Percentiles rank a stretch among this genome's conserved stretches.
phyloP scores from a whole-genome alignment of 2,797 vertebrate genomes.

The Acanthurus leucopareius region DNA sequence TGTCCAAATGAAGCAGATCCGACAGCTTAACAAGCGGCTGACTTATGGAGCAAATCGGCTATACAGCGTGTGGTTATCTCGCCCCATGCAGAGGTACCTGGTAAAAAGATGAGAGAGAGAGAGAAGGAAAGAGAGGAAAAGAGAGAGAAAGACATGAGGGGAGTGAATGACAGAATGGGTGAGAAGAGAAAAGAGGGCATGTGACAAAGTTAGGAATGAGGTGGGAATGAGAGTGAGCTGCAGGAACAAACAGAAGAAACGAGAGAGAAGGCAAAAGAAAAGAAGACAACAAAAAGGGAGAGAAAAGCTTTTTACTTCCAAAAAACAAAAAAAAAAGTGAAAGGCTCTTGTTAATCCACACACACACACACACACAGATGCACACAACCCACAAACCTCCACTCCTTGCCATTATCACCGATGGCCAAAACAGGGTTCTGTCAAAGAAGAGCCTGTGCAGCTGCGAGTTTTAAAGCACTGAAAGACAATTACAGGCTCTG shows the following conservation, averaged over 20 bases:
- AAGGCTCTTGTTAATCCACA: conserved; percentile 34
- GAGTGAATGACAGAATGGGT: conserved; percentile 57
- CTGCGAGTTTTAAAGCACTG: conserved; percentile 83
- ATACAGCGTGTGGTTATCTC: conserved; percentile 41
- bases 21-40: conserved; percentile 61
- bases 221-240: conserved; percentile 54
- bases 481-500: conserved; percentile 83
- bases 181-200: conserved; percentile 59
- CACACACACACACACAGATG: conserved; percentile 11
- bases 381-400: conserved; percentile 9
- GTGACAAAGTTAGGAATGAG: conserved; percentile 41
- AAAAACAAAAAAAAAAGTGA: conserved; percentile 14
- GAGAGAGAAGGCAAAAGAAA: conserved; percentile 21
- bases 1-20: conserved; percentile 57
- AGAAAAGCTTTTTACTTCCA: conserved; percentile 35
- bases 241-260: conserved; percentile 40
- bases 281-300: conserved; percentile 21
- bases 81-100: conserved; percentile 43
- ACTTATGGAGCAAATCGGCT: conserved; percentile 43
- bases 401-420: conserved; percentile 58
- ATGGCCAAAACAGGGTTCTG: conserved; percentile 65
- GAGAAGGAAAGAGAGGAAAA: not conserved
- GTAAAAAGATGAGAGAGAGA: not conserved
- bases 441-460: conserved; percentile 77
- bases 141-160: not conserved